phyloP scores from a whole-genome alignment of 2,888 invertebrate species.

The Troglohyphantes excavatus region DNA sequence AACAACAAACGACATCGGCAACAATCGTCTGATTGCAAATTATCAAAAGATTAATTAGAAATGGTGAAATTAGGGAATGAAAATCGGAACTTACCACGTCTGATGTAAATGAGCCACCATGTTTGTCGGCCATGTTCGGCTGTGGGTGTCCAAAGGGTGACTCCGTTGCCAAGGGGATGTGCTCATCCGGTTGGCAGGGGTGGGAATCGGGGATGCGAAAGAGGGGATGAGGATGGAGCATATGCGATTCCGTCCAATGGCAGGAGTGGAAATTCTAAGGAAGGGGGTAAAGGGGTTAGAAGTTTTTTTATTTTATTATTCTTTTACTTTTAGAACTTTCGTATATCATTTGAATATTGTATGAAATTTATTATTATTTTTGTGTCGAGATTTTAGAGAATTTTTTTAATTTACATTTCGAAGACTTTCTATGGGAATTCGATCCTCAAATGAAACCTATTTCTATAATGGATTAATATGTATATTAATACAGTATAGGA shows the following conservation, averaged over 20 bases:
- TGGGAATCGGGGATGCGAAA: constrained; percentile 65
- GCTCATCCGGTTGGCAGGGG: constrained; percentile 76
- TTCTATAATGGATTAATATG: too few species aligned
- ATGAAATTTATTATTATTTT: too few species aligned
- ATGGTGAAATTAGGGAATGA: constrained; percentile 51
- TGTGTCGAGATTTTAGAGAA: too few species aligned
- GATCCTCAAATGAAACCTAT: too few species aligned
- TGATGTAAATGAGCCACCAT: constrained; percentile 77
- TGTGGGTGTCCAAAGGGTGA: constrained; percentile 75
- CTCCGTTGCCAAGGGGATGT: constrained; percentile 65
- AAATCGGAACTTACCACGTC: constrained; percentile 60
- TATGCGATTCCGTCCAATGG: constrained; percentile 68
- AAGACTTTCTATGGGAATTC: too few species aligned
- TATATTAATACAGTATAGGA: too few species aligned
- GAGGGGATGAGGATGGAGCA: constrained; percentile 67
- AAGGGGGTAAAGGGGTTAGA: constrained; percentile 76
- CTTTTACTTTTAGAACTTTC: too few species aligned
- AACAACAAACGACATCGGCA: background rate
- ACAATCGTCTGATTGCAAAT: background rate
- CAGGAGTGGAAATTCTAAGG: constrained; percentile 17
- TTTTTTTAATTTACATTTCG: too few species aligned
- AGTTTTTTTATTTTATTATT: constrained; percentile 16
- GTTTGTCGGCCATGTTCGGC: constrained; percentile 77
- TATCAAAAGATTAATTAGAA: background rate
- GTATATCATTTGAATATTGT: too few species aligned